These are phyloP conservation scores for Paratilapia polleni DNA, from an alignment of 2,113 vertebrate species.

Conservation along the genomic window DNA sequence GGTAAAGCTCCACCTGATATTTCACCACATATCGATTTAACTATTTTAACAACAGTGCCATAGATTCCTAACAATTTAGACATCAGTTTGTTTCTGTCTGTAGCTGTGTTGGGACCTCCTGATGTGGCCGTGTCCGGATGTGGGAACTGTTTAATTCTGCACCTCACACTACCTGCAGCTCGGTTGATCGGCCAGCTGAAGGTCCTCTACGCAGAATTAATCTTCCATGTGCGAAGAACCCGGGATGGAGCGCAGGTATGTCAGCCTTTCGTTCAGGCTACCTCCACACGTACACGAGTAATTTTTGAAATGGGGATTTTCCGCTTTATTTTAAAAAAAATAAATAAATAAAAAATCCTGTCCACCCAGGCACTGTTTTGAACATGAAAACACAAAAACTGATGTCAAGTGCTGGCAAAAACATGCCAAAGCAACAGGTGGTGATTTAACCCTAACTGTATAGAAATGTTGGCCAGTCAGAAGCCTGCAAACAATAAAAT, in stretches of 20 bases:
- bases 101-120: slow-evolving; percentile 72
- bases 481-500: no score
- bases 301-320: neutral
- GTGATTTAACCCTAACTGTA: no score
- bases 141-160: slow-evolving; percentile 74
- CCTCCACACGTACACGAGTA: neutral
- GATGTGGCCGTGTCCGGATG: slow-evolving; percentile 65
- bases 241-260: slow-evolving; percentile 60
- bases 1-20: neutral
- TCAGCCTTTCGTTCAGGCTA: neutral
- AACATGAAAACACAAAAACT: no score
- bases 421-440: no score
- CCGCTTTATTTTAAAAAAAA: no score
- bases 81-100: neutral
- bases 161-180: slow-evolving; percentile 27
- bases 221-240: slow-evolving; percentile 45
- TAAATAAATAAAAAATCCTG: no score
- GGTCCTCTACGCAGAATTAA: neutral
- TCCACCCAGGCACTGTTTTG: no score
- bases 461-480: no score
- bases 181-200: neutral
- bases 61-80: neutral
- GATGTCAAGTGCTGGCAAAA: no score
- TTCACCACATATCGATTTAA: neutral
- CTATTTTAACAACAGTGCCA: neutral